Base-by-base conservation (phyloP, 2,797 vertebrate species). In the Trematomus bernacchii region DNA sequence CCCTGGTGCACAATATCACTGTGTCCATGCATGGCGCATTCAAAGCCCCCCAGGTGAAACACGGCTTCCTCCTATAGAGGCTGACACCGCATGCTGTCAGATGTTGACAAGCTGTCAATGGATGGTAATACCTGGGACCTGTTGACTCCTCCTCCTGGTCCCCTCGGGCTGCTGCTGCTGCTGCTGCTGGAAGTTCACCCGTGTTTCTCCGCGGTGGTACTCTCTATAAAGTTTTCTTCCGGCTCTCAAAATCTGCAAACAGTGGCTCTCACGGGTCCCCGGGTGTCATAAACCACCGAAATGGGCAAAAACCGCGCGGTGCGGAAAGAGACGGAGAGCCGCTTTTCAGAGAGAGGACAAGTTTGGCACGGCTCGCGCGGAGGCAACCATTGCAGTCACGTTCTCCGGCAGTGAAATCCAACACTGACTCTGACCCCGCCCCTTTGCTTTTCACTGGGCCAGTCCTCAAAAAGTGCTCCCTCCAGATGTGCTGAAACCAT, bases 91-190 rank as follows among this genome's bases (percentile, higher is more conserved):
- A 47, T 10, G 90, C 89, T 86, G 90, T 90, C 90, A 89, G 50
- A 76, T 77, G 88, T 84, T 93, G 91, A 90, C 93, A 86, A 65
- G 85, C 88, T 84, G 87, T 90, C 91, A 93, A 30, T 79, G 87
- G 81, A 83, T 70, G 79, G 78, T 57, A 66, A 71, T 96, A 96
- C 95, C 95, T 95, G 93, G 76, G 87, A 95, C 94, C 93, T 96
- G 95, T 94, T 95, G 94, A 91, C 94, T 95, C 94, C 94, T 93
- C 95, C 94, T 92, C 83, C 86, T 72, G 79, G 74, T 70, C 68
- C 80, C 80, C 77, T 83, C 83, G 18, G 69, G 75, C 84, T 65
- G 80, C 30, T 30, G 30, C 30, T 33, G 30, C 30, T 23, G 75
- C 84, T 65, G 82, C 53, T 27, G 64, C n/a, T 85, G 79, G 87